These are phyloP conservation scores for Neodiprion virginianus DNA, from an alignment of 1,140 invertebrate species.

Conservation along the genomic window DNA sequence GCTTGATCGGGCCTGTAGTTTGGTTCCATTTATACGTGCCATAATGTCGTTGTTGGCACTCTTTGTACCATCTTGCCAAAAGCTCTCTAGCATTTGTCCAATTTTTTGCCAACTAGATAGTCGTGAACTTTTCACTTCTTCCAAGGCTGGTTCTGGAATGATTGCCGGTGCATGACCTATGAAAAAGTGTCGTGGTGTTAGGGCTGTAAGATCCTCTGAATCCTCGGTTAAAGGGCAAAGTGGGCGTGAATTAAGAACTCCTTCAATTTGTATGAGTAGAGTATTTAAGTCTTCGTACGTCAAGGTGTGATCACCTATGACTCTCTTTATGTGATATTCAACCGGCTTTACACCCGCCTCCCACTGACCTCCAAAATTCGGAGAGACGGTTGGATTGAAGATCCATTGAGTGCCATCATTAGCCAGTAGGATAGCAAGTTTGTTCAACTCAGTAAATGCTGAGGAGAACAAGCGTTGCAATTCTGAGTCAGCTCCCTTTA, in stretches of 20 bases:
- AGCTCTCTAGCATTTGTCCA: not conserved
- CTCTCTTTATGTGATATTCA: slow-evolving; percentile 30
- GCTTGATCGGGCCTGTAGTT: no score
- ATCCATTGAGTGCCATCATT: slow-evolving; percentile 34
- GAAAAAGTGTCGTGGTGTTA: slow-evolving; percentile 14
- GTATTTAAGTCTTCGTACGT: not conserved
- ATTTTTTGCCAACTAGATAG: slow-evolving; percentile 1
- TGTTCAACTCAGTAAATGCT: not conserved
- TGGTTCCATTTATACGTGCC: no score
- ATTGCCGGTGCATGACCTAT: not conserved
- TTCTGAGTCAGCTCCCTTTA: slow-evolving; percentile 32
- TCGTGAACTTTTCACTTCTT: not conserved
- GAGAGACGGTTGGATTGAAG: slow-evolving; percentile 48
- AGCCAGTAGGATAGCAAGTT: not conserved
- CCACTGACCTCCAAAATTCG: slow-evolving; percentile 54
- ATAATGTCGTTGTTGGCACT: not conserved
- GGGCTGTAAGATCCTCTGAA: slow-evolving; percentile 9
- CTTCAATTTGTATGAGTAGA: not conserved
- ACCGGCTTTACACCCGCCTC: slow-evolving; percentile 48
- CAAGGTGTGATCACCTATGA: not conserved
- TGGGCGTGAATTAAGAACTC: slow-evolving; percentile 19
- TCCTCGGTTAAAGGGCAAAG: slow-evolving; percentile 3
- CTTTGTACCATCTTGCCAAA: slow-evolving; percentile 11
- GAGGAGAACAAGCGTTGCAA: not conserved
- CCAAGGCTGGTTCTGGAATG: not conserved